Evolutionary conservation across 2,888 invertebrate species (phyloP).

Genomic region (Dorcus hopei): DNA sequence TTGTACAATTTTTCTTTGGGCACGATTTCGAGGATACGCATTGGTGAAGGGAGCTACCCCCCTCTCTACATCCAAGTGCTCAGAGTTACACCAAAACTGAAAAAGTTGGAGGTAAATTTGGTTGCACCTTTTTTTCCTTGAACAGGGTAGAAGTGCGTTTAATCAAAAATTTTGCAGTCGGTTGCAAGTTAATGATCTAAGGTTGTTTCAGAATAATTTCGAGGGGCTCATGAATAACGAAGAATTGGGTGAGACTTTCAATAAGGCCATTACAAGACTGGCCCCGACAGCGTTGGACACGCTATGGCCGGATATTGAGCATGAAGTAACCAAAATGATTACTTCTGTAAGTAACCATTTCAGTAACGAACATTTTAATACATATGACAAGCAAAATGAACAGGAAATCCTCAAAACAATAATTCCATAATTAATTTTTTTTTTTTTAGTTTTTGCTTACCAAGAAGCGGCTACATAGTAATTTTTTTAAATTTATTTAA

Average conservation of each 20-base stretch:
- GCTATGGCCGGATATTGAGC: conserved; percentile 48
- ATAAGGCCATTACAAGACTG: conserved; percentile 44
- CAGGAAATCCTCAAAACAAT: too few species aligned
- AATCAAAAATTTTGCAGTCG: too few species aligned
- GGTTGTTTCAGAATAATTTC: conserved; percentile 42
- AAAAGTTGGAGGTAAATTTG: conserved; percentile 37
- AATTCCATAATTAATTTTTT: too few species aligned
- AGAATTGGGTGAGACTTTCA: conserved; percentile 42
- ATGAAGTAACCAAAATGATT: conserved; percentile 41
- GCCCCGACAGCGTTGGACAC: conserved; percentile 47
- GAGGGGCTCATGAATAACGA: conserved; percentile 45
- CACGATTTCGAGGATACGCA: conserved; percentile 32
- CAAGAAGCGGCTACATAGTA: too few species aligned
- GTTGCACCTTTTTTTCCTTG: background rate
- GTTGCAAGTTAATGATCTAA: too few species aligned
- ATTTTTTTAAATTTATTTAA: too few species aligned
- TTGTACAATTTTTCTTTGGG: conserved; percentile 41
- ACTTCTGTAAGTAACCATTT: conserved; percentile 36
- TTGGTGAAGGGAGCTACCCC: conserved; percentile 25
- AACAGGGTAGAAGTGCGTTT: too few species aligned
- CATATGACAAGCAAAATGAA: too few species aligned
- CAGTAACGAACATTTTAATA: background rate
- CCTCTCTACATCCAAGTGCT: conserved; percentile 31
- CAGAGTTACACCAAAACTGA: conserved; percentile 39
- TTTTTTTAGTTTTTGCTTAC: too few species aligned